Evolutionary conservation across 2,113 vertebrate species (phyloP), one percentile per base, ranked within the genome.

Genomic region (Corythoichthys intestinalis): DNA sequence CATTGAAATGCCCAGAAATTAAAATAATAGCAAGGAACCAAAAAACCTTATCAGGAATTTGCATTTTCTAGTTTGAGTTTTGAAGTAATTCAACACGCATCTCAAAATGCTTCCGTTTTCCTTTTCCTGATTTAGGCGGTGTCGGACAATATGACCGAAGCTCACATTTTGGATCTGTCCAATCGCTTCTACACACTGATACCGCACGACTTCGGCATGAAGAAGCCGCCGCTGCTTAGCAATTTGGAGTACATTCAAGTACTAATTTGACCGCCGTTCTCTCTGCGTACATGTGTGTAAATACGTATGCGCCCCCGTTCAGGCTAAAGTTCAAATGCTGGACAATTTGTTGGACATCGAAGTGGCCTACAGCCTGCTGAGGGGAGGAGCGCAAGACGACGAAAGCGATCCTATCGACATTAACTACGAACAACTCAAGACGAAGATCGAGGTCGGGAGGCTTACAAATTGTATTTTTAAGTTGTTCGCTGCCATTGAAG

Each of bases 181-280:
- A 99, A 99, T 77, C 95, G 95, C 58, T 99, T 99, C 87, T 99
- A 98, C 82, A 99, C 98, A 0, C 87, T 99, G 62, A 99, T 99
- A 66, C 98, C 97, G 60, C 97, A 99, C 4, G 96, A 99, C 89
- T 99, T 99, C 1, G 97, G 97, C 38, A 99, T 99, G 97, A 99
- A 97, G 91, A 99, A 99, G 64, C 98, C 96, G 4, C 96, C 96
- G 0, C 93, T 99, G 34, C 90, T 99, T 59, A 95, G 87, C 80
- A 96, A 91, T 9, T 62, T 95, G 53, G 95, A 98, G 76, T 95
- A 96, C 62, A 95, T 99, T 80, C 95, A 98, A 90, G 97, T 98
- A 90, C 69, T 70, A 44, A 44, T 44, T 4, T 44, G 41, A 44
- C 41, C 41, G 6, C 2, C 6, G 41, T 8, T 8, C 1, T 44